A percentile compares a stretch with the other conserved stretches of the same genome.
Evolutionary conservation across 1,140 invertebrate genomes (phyloP).

Genomic region (Pantala flavescens): DNA sequence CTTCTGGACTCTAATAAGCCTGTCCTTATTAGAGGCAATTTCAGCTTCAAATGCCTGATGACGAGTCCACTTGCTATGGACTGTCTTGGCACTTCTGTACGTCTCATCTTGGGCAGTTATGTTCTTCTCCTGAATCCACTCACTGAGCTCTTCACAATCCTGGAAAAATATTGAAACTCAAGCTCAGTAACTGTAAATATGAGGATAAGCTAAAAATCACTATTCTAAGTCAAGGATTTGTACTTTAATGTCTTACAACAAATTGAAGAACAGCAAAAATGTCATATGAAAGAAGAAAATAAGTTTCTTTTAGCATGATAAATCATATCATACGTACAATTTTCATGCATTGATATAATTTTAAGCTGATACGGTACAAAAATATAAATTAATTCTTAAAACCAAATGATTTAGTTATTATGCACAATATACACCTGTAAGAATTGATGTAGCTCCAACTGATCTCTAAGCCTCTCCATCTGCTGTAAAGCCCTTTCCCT

Average conservation of each 20-base stretch:
- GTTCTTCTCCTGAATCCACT: conserved; percentile 99
- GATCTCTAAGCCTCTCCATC: conserved; percentile 89
- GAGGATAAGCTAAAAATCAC: background rate
- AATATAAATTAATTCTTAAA: too few species aligned
- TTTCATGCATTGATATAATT: too few species aligned
- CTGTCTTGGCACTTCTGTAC: conserved; percentile 93
- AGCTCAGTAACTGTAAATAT: too few species aligned
- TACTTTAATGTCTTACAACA: too few species aligned
- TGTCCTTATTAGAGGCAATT: conserved; percentile 96
- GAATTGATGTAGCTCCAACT: conserved; percentile 91
- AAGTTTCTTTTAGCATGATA: too few species aligned
- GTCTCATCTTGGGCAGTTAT: conserved; percentile 98
- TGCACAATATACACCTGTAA: conserved; percentile 47
- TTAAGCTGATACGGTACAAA: too few species aligned
- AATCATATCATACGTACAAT: too few species aligned
- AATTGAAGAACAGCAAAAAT: too few species aligned
- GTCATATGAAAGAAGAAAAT: too few species aligned
- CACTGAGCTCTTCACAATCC: conserved; percentile 95
- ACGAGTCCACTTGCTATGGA: conserved; percentile 98
- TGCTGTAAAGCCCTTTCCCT: conserved; percentile 79
- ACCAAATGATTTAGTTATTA: too few species aligned
- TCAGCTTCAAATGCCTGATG: conserved; percentile 99
- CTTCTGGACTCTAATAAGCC: conserved; percentile 78
- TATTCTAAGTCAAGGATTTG: too few species aligned
- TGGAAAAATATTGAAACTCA: conserved; percentile 35